Conservation (phyloP, 2,113 vertebrate species). For the Oophaga pumilio region DNA sequence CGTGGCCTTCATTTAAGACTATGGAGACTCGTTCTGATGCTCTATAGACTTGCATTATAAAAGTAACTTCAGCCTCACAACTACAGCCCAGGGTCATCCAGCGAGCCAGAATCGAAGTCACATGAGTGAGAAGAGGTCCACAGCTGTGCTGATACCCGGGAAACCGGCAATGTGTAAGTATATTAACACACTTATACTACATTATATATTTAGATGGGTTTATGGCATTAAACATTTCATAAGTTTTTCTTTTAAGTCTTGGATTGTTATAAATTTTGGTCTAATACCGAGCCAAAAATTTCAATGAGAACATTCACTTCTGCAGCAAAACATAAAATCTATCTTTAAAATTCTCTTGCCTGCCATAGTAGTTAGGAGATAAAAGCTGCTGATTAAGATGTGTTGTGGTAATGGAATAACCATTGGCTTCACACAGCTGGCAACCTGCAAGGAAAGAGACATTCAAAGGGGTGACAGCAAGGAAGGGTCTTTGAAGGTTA, state of each 20-base stretch:
- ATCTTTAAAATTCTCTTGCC: constrained; percentile 21
- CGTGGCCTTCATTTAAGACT: too few relatives aligned
- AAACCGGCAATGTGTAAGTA: too few relatives aligned
- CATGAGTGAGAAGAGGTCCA: too few relatives aligned
- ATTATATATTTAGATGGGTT: too few relatives aligned
- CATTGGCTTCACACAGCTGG: constrained; percentile 44
- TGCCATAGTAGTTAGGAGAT: background rate
- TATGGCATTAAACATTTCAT: too few relatives aligned
- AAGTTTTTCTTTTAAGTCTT: background rate
- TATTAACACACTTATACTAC: too few relatives aligned
- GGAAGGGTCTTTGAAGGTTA: constrained; percentile 21
- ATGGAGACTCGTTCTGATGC: too few relatives aligned
- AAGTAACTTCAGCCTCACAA: too few relatives aligned
- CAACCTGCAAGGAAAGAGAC: background rate
- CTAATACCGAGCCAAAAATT: background rate
- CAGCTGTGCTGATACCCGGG: too few relatives aligned
- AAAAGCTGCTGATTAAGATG: background rate
- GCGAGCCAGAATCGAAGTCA: too few relatives aligned
- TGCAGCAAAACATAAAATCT: constrained; percentile 27
- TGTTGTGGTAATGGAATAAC: constrained; percentile 24
- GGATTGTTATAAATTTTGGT: background rate
- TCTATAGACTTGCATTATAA: too few relatives aligned
- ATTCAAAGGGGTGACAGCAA: background rate
- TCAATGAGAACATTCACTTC: constrained; percentile 3
- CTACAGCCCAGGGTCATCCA: too few relatives aligned